Conservation (phyloP, 2,113 vertebrate species). For the Corvus cornix region DNA sequence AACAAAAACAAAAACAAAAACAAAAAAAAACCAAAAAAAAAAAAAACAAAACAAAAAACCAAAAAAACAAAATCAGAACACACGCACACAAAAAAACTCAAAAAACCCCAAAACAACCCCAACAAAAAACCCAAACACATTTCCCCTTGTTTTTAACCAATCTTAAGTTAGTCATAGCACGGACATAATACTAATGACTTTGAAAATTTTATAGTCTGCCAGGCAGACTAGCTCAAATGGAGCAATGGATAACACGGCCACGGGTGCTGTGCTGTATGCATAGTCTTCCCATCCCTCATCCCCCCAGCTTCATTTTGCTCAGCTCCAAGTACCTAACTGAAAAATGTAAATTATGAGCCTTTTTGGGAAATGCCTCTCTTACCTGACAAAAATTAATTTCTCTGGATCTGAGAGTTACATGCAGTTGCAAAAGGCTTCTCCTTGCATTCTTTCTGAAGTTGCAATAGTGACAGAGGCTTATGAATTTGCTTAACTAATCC, state of each 20-base stretch:
- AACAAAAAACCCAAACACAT: background rate
- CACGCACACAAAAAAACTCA: background rate
- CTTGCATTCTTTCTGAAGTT: background rate
- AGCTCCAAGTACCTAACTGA: background rate
- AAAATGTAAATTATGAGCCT: background rate
- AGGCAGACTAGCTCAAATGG: background rate
- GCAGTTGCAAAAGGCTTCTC: background rate
- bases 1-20: background rate
- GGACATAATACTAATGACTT: background rate
- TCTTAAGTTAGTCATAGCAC: background rate
- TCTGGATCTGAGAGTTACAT: background rate
- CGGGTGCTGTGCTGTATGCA: background rate
- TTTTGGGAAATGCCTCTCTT: background rate
- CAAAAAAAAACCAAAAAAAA: background rate
- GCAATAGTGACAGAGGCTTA: background rate
- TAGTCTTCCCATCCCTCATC: background rate
- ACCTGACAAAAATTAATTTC: background rate
- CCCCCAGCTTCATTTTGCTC: background rate
- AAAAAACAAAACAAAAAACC: background rate
- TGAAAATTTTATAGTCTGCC: background rate
- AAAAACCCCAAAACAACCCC: background rate
- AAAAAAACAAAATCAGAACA: background rate
- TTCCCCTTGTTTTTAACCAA: background rate
- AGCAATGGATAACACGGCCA: background rate
- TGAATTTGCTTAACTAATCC: background rate